Conservation (phyloP, 2,888 invertebrate genomes). For the Hypercompe scribonia region DNA sequence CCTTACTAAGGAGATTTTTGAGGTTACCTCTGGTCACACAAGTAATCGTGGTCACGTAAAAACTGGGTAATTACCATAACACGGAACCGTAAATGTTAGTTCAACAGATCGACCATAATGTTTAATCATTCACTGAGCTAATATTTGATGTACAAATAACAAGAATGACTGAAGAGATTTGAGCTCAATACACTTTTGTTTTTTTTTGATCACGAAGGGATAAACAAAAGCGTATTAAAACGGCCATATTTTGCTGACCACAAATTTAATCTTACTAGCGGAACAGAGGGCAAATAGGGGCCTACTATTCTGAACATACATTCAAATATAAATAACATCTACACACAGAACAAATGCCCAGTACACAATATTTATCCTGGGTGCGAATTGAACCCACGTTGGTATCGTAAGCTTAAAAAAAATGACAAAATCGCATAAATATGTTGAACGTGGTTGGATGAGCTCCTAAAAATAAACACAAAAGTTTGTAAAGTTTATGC, state of each 20-base stretch:
- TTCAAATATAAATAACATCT: no score
- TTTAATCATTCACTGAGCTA: conserved; percentile 1
- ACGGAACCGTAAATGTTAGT: neutral
- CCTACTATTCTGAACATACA: no score
- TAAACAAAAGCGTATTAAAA: no score
- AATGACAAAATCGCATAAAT: neutral
- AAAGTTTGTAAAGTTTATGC: conserved; percentile 36
- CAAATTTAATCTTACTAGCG: no score
- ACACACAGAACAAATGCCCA: no score
- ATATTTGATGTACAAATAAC: neutral
- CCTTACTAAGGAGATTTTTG: no score
- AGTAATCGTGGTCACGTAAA: neutral
- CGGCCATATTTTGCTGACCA: no score
- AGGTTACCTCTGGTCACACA: neutral
- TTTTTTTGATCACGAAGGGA: neutral
- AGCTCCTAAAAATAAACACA: conserved; percentile 30
- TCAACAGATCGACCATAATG: neutral
- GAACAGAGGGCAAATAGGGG: no score
- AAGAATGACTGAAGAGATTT: neutral
- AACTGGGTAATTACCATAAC: neutral
- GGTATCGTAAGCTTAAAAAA: no score
- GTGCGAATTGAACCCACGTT: no score
- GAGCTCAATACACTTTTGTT: neutral
- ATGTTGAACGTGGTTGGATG: conserved; percentile 9
- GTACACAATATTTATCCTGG: no score